These are phyloP conservation scores for Hapalemur alaotrensis DNA, from an alignment of 2,797 vertebrate species.

Conservation along the genomic window DNA sequence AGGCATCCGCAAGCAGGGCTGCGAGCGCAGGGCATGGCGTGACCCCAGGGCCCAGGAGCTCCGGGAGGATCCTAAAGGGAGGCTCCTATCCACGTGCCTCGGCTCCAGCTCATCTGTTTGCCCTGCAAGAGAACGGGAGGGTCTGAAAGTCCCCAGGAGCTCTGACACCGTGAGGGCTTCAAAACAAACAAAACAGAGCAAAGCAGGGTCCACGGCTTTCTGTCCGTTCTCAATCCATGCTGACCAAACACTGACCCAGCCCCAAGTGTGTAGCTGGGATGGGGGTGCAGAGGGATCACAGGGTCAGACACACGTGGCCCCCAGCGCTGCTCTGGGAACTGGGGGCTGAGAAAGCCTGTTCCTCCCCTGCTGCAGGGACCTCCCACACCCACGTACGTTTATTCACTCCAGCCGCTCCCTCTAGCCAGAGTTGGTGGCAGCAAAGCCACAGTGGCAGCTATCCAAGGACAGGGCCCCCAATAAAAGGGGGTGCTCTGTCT, in stretches of 20 bases:
- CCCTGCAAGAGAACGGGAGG: neutral
- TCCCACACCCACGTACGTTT: fast-evolving
- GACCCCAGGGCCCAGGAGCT: neutral
- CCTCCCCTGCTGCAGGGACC: neutral
- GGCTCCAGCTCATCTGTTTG: neutral
- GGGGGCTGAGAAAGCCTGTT: fast-evolving
- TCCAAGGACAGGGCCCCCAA: neutral
- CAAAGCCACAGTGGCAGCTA: neutral
- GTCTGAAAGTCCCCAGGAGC: neutral
- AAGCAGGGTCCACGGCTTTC: neutral
- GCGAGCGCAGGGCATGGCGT: neutral
- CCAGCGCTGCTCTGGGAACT: neutral
- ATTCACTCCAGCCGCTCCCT: neutral
- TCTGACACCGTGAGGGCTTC: neutral
- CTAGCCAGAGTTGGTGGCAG: neutral
- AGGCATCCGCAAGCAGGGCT: neutral
- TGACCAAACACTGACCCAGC: neutral
- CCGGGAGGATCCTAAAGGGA: neutral
- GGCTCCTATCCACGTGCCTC: neutral
- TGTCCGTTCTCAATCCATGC: neutral
- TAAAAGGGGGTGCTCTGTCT: neutral
- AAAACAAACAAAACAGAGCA: neutral
- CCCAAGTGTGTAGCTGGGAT: neutral
- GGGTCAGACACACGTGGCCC: neutral
- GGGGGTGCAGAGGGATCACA: too few species aligned